Conservation (phyloP, 2,888 invertebrate genomes). For the Lasioglossum malachurum region DNA sequence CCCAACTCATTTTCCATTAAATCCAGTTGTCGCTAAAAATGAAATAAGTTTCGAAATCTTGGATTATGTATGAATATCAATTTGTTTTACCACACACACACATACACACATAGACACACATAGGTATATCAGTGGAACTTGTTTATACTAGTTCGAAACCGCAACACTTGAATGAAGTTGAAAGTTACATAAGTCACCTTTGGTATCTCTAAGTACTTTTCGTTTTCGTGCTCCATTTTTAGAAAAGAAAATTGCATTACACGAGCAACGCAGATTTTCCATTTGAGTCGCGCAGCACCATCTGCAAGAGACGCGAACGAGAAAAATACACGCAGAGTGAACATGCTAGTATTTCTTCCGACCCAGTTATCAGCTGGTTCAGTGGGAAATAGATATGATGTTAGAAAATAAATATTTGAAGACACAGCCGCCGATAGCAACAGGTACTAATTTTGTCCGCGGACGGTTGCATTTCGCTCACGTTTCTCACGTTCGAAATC, state of each 20-base stretch:
- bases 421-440: not conserved
- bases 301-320: not conserved
- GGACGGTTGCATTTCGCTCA: constrained; percentile 28
- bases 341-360: not conserved
- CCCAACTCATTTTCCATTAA: not conserved
- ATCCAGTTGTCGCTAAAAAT: not conserved
- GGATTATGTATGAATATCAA: no score
- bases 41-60: not conserved
- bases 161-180: not conserved
- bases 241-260: not conserved
- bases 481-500: constrained; percentile 43
- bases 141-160: not conserved
- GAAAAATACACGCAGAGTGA: not conserved
- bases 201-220: not conserved
- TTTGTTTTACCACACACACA: no score
- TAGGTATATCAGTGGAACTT: not conserved
- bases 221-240: not conserved
- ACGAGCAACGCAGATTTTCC: not conserved
- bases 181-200: not conserved
- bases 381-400: not conserved
- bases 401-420: not conserved
- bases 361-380: not conserved
- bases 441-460: constrained; percentile 1
- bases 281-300: not conserved
- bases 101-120: no score